Evolutionary conservation across 2,888 invertebrate genomes (phyloP).

Genomic region (Noctua comes): DNA sequence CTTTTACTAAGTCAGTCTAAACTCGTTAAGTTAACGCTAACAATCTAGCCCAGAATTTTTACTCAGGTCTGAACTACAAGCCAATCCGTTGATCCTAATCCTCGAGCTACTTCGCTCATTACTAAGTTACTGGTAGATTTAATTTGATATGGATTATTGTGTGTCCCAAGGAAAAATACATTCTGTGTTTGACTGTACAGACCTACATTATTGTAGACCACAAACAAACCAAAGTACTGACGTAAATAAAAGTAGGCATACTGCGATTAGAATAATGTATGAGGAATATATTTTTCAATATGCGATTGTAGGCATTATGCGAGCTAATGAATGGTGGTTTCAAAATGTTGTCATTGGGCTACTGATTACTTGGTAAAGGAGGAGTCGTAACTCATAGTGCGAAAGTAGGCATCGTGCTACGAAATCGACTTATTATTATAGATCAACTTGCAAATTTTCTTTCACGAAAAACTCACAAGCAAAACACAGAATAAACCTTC

Average conservation of each 20-base stretch:
- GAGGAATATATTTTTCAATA: no score
- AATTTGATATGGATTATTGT: not conserved
- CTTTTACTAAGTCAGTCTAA: not conserved
- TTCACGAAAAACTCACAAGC: not conserved
- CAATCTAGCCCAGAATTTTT: not conserved
- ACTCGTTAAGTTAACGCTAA: not conserved
- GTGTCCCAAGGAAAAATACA: no score
- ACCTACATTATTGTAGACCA: not conserved
- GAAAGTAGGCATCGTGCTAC: not conserved
- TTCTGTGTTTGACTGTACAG: no score
- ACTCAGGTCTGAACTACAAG: not conserved
- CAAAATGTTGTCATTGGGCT: no score
- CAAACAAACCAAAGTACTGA: not conserved
- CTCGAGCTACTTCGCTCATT: not conserved
- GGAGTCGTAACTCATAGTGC: no score
- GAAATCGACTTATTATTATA: not conserved
- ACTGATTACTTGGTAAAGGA: no score
- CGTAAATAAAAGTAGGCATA: not conserved
- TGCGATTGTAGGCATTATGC: not conserved
- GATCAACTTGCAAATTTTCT: not conserved
- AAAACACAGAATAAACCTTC: slow-evolving; percentile 16
- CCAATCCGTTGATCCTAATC: not conserved
- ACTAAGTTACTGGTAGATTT: not conserved
- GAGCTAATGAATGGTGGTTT: not conserved
- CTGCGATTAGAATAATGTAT: not conserved